Evolutionary conservation across 2,113 vertebrate genomes (phyloP).

Genomic region (Cephalopholis sonnerati): DNA sequence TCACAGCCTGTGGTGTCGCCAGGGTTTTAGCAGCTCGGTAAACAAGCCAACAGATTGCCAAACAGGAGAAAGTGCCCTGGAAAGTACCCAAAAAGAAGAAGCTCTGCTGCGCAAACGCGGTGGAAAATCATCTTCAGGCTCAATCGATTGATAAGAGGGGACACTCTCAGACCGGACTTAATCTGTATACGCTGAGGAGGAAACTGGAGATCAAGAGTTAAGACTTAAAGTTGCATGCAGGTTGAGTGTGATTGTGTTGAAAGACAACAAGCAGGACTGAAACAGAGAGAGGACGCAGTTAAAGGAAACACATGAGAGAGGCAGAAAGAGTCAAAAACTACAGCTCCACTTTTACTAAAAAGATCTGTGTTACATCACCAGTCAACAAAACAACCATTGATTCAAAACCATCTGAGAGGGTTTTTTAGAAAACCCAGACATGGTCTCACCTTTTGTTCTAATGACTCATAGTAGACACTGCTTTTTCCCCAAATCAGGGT

Average conservation of each 20-base stretch:
- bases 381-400: slow-evolving; percentile 39
- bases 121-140: slow-evolving; percentile 37
- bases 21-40: slow-evolving; percentile 57
- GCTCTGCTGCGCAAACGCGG: slow-evolving; percentile 7
- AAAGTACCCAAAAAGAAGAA: slow-evolving; percentile 80
- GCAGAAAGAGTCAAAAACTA: slow-evolving; percentile 2
- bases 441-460: slow-evolving; percentile 62
- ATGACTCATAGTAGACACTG: slow-evolving; percentile 43
- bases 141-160: slow-evolving; percentile 39
- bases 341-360: not conserved
- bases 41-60: slow-evolving; percentile 57
- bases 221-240: slow-evolving; percentile 26
- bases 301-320: slow-evolving; percentile 11
- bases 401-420: slow-evolving; percentile 6
- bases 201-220: slow-evolving; percentile 33
- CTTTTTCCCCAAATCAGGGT: slow-evolving; percentile 24
- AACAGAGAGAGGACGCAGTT: slow-evolving; percentile 20
- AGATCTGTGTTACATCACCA: slow-evolving; percentile 24
- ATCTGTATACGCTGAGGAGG: not conserved
- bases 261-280: not conserved
- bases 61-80: slow-evolving; percentile 75
- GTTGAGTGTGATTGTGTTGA: slow-evolving; percentile 1
- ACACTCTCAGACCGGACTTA: not conserved
- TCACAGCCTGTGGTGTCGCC: slow-evolving; percentile 67
- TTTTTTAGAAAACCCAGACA: slow-evolving; percentile 48